Evolutionary conservation across 2,113 vertebrate genomes (phyloP), one percentile per base, ranked within the genome.

Genomic region (Dissostichus mawsoni): DNA sequence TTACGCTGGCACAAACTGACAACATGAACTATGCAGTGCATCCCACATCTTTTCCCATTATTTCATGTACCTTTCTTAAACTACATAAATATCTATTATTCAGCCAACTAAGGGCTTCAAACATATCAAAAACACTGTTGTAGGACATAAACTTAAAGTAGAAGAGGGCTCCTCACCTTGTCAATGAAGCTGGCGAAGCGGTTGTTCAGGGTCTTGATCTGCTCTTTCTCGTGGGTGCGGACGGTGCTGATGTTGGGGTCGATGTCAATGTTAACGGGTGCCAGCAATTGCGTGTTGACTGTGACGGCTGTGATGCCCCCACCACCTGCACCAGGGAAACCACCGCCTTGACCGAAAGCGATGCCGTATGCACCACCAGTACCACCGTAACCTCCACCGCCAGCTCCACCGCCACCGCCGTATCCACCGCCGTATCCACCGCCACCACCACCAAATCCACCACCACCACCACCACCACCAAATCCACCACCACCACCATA

Each of bases 151-250:
- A 11, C 18, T 4, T 20, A 23, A 33, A 7, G 17, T 45, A 76
- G 48, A 59, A 74, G 67, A 72, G 44, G 29, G 52, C 8, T 1
- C 87, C 95, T 92, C 76, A 99, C 98, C 96, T 98, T 98, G 89
- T 98, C 96, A 9, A 99, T 99, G 92, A 99, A 95, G 84, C 56
- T 36, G 23, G 93, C 95, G 4, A 95, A 96, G 73, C 94, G 94
- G 90, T 96, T 95, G 94, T 99, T 99, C 59, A 99, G 96, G 3
- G 64, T 92, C 95, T 97, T 99, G 94, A 99, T 99, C 92, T 99
- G 97, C 5, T 99, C 96, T 81, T 96, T 96, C 89, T 99, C 98
- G 2, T 97, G 93, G 48, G 90, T 94, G 3, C 96, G 95, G 84
- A 98, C 95, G 9, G 85, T 74, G 13, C 97, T 96, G 88, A 99